phyloP scores from a whole-genome alignment of 2,113 vertebrate species.

The Nymphicus hollandicus region DNA sequence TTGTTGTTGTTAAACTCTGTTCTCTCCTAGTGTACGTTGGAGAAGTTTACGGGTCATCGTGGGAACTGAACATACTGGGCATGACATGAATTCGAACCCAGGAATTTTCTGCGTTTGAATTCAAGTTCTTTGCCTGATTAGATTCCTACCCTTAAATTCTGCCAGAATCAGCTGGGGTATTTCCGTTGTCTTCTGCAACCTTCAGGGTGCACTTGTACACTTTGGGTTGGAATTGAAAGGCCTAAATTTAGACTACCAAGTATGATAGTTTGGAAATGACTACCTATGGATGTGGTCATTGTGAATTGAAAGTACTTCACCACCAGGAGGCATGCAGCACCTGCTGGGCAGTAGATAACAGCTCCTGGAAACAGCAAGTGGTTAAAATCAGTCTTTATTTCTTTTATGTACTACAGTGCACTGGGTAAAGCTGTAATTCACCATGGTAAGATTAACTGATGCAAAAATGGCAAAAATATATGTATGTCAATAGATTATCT shows the following conservation, averaged over 20 bases:
- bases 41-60: neutral
- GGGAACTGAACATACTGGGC: neutral
- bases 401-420: neutral
- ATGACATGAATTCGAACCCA: fast-evolving
- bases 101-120: neutral
- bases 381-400: neutral
- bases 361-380: neutral
- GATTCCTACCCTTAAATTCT: neutral
- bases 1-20: neutral
- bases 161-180: neutral
- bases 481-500: neutral
- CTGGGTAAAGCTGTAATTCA: neutral
- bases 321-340: neutral
- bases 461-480: neutral
- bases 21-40: neutral
- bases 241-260: neutral
- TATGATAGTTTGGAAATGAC: fast-evolving
- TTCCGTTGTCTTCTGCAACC: neutral
- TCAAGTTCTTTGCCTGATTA: neutral
- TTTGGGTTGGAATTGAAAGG: neutral
- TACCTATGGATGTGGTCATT: neutral
- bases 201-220: neutral
- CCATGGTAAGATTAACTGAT: too few relatives aligned
- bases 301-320: neutral
- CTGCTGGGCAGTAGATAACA: neutral